Evolutionary conservation across 2,113 vertebrate genomes (phyloP).

Genomic region (Epinephelus moara): DNA sequence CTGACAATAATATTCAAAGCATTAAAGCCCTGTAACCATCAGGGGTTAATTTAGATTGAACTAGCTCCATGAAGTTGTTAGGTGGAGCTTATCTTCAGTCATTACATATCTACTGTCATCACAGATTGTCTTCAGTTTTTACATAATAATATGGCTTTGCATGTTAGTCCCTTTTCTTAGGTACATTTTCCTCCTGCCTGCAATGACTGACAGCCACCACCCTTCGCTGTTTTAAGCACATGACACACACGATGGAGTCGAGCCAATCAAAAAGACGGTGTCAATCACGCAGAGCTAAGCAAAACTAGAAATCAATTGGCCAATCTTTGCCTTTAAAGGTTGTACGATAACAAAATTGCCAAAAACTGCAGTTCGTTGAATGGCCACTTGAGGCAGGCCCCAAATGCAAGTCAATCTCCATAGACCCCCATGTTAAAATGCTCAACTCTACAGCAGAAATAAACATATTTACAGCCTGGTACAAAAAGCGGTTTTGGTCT

Average conservation of each 20-base stretch:
- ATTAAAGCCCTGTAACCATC: neutral
- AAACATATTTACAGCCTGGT: too few relatives aligned
- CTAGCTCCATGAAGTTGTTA: neutral
- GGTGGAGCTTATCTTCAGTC: neutral
- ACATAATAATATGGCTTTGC: neutral
- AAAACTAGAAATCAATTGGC: neutral
- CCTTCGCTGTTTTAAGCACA: neutral
- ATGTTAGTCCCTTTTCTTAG: neutral
- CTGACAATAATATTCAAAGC: neutral
- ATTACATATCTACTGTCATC: neutral
- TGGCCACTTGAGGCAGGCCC: too few relatives aligned
- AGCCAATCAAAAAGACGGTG: conserved; percentile 23
- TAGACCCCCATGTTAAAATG: too few relatives aligned
- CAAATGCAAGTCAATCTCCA: too few relatives aligned
- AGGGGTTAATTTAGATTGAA: neutral
- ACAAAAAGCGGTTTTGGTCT: too few relatives aligned
- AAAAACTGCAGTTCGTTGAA: too few relatives aligned
- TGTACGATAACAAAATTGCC: neutral
- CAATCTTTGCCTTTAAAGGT: neutral
- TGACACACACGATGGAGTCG: conserved; percentile 2
- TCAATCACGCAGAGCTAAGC: conserved; percentile 3
- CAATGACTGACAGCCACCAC: conserved; percentile 14
- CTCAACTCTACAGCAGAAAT: too few relatives aligned
- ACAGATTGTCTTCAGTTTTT: neutral
- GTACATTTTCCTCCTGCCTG: neutral